Evolutionary conservation across 2,113 vertebrate species (phyloP), one percentile per base, ranked within the genome.

Genomic region (Laticauda colubrina): DNA sequence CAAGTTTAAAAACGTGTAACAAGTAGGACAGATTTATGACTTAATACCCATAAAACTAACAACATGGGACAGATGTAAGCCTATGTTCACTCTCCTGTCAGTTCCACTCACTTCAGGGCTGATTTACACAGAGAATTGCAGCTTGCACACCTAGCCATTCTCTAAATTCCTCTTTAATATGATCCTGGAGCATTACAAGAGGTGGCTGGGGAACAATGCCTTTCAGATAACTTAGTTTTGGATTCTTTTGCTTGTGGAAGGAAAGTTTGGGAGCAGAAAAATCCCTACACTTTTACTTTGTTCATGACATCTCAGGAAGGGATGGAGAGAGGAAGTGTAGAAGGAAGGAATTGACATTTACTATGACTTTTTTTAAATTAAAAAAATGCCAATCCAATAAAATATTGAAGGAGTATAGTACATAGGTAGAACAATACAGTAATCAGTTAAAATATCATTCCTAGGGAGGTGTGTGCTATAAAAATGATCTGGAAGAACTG

Each of bases 121-220:
- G 12, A 45, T 57, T 90, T 0, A 2, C 57, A 39, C 59, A 1
- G 0, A 86, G 91, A 34, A 61, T 64, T 69, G n/a, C 26, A 89
- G 56, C 48, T 51, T n/a, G 24, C 48, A 56, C 43, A n/a, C 48
- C 61, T 61, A 54, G 26, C 87, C 5, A 34, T 64, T 91, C n/a
- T 87, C 61, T 87, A 69, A 93, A 75, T 51, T 69, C 39, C 23
- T 64, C 24, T 57, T 86, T 93, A 91, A 93, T 88, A 89, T 59
- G 43, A 89, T 55, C 56, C 88, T 64, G 75, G 55, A 61, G 75
- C 55, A 29, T 93, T 89, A 48, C 15, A 61, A 24, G 43, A 39
- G 92, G 92, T 48, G 55, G 34, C 4, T 29, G 34, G 54, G 24
- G 48, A 29, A 29, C 21, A 54, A 34, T 54, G 81, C n/a, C 54